Evolutionary conservation across 1,140 invertebrate genomes (phyloP), one percentile per base, ranked within the genome.

Genomic region (Anagrus nilaparvatae): DNA sequence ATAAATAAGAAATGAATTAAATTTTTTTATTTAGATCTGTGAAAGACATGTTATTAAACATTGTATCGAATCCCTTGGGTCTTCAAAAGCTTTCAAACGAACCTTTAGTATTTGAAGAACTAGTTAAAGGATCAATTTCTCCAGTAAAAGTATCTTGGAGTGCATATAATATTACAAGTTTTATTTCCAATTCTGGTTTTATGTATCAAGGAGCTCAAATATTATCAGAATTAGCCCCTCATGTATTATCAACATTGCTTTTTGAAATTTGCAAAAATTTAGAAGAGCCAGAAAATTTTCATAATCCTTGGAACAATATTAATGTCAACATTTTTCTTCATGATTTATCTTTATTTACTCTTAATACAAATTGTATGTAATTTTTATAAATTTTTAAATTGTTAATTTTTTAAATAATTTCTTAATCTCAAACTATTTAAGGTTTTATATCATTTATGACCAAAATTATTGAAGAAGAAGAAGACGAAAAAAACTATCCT

Each of bases 291-390:
- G 27, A 46, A 6, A 41, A 40, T 12, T 66, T 67, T 46, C 37
- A 63, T 30, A 63, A 67, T 53, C 62, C 65, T 4, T 67, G 64
- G 64, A 49, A 56, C 10, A 48, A 51, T 33, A 8, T 25, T 13
- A 55, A 55, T 37, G 40, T 61, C 4, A 39, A 52, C 5, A 54
- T 53, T 12, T 66, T 69, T 44, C 45, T 60, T 30, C 63, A 69
- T 33, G 50, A 65, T 19, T 31, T 69, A 5, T 43, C 56, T 23
- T 32, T 63, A 1, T 60, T 69, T 40, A 61, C 63, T 9, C 47
- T 67, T 1, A 69, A 64, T 42, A 63, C 61, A 7, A 56, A 59
- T 50, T 69, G 66, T 67, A 52, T 51, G 42, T 37, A 44, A 40
- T 6, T 40, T 27, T 35, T 43, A 39, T 31, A 46, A 43, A 14